phyloP scores from a whole-genome alignment of 2,888 invertebrate species.

The Latrodectus elegans region DNA sequence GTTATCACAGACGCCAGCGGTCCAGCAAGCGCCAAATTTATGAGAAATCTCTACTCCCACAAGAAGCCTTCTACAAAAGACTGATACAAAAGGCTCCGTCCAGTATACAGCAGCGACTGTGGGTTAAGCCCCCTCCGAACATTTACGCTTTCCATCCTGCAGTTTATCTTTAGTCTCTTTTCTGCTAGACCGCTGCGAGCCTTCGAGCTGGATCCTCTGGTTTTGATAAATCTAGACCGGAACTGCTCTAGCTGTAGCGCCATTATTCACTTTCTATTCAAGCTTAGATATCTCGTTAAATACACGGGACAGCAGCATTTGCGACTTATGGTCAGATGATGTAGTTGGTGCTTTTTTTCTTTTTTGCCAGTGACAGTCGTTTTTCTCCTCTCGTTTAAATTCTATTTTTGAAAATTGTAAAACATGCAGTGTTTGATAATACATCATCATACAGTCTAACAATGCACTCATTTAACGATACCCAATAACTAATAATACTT shows the following conservation, averaged over 20 bases:
- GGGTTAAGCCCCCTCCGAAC: not conserved
- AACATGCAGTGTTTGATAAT: too few relatives aligned
- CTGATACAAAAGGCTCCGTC: slow-evolving; percentile 18
- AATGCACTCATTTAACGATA: too few relatives aligned
- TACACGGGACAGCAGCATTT: not conserved
- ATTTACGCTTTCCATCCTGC: slow-evolving; percentile 20
- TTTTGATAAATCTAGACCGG: slow-evolving; percentile 43
- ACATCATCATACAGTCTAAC: too few relatives aligned
- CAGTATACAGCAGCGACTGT: slow-evolving; percentile 6
- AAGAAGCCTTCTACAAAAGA: slow-evolving; percentile 1
- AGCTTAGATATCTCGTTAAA: slow-evolving; percentile 23
- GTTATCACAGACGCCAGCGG: too few relatives aligned
- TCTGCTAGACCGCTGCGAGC: slow-evolving; percentile 8
- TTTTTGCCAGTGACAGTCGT: slow-evolving; percentile 1
- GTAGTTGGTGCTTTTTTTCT: not conserved
- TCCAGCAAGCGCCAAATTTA: not conserved
- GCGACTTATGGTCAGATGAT: not conserved
- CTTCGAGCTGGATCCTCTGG: slow-evolving; percentile 11
- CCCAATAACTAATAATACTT: too few relatives aligned
- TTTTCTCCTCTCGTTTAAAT: not conserved
- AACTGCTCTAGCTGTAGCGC: slow-evolving; percentile 25
- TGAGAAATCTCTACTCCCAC: not conserved
- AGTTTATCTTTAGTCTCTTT: slow-evolving; percentile 20
- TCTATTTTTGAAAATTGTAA: not conserved
- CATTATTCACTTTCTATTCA: slow-evolving; percentile 39